A percentile compares a stretch with the other conserved stretches of the same genome.
phyloP scores from a whole-genome alignment of 2,888 invertebrate species.

The Brachynemurus nebulosus region DNA sequence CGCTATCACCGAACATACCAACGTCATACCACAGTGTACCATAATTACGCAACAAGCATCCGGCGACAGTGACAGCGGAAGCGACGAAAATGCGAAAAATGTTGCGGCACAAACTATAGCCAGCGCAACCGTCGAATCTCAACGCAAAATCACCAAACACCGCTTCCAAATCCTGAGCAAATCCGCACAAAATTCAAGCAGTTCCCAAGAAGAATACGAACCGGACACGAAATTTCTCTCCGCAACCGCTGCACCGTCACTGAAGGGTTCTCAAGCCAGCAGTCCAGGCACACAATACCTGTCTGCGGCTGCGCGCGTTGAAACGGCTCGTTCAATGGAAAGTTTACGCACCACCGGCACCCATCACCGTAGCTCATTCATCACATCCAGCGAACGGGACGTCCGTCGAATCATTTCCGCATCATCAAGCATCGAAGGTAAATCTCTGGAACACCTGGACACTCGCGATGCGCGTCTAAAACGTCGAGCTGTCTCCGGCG shows the following conservation, averaged over 20 bases:
- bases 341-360: constrained; percentile 43
- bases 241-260: constrained; percentile 27
- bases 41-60: constrained; percentile 37
- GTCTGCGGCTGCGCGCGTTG: constrained; percentile 33
- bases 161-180: constrained; percentile 26
- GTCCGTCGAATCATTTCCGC: constrained; percentile 39
- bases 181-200: constrained; percentile 41
- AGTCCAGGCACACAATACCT: constrained; percentile 38
- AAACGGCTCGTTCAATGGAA: constrained; percentile 56
- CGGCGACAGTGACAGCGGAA: constrained; percentile 33
- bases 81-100: constrained; percentile 5
- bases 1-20: constrained; percentile 35
- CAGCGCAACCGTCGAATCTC: not conserved
- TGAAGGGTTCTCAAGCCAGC: not conserved
- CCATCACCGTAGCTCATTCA: constrained; percentile 47
- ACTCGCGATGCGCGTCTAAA: constrained; percentile 39
- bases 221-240: constrained; percentile 37
- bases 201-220: constrained; percentile 54
- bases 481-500: constrained; percentile 46
- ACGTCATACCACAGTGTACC: constrained; percentile 36
- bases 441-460: constrained; percentile 45
- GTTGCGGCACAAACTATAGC: constrained; percentile 16
- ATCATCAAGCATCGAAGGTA: constrained; percentile 33
- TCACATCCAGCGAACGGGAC: constrained; percentile 52
- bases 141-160: constrained; percentile 21